Evolutionary conservation across 1,140 invertebrate species (phyloP), one percentile per base, ranked within the genome.

Genomic region (Rhizoglyphus robini): DNA sequence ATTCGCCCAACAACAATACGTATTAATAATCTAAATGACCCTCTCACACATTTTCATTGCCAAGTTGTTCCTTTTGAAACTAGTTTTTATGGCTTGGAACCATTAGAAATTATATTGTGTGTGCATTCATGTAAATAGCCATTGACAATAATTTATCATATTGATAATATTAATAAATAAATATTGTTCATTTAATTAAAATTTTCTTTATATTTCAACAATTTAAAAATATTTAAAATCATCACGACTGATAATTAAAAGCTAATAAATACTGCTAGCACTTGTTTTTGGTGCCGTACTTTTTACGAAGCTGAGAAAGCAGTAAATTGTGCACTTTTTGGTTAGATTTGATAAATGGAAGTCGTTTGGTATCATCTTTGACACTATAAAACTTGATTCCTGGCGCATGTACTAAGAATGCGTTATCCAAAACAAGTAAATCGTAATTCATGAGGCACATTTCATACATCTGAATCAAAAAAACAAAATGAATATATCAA

Each of bases 351-450:
- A 83, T 78, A 38, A 84, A 81, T 5, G 75, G 72, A 63, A 78
- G 77, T 46, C 80, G 73, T 71, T 76, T 76, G 23, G 71, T 70
- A 49, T 76, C 72, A 32, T 71, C 67, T 59, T 72, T 70, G 23
- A 70, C 65, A 65, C 77, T 74, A 47, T 72, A 70, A 48, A 76
- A 76, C 15, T 85, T 85, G 63, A 85, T 83, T 13, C 83, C 83
- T 0, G 87, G 85, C 36, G 84, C 82, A 71, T 88, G 86, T 1
- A 86, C 83, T n/a, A 88, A 79, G 73, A 87, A 88, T 1, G 83
- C 86, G 31, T 85, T 84, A 66, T 88, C 85, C 32, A 88, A 72
- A 23, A 88, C 81, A n/a, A 86, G 80, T 72, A 88, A 79, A 36
- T 82, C 80, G 74, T 88, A 88, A 67, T 82, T 81, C 73, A 84